These are phyloP conservation scores for Channallabes apus DNA, from an alignment of 2,797 vertebrate species.

Conservation along the genomic window DNA sequence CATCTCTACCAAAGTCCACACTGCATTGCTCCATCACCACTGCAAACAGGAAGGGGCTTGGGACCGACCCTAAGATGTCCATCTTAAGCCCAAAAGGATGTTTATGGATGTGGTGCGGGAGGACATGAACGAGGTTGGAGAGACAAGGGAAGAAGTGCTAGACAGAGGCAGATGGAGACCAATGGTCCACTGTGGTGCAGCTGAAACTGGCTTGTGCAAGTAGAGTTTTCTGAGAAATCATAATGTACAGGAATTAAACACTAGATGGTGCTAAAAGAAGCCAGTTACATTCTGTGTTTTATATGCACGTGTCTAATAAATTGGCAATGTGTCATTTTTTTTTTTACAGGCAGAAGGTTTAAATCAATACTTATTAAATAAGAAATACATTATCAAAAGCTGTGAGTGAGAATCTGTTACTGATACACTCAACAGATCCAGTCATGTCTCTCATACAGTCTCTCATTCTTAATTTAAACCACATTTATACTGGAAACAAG, in stretches of 20 bases:
- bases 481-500: neutral
- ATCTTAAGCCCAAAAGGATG: no score
- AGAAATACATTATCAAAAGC: neutral
- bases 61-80: no score
- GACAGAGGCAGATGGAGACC: no score
- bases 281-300: neutral
- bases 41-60: no score
- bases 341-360: neutral
- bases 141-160: no score
- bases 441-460: neutral
- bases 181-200: no score
- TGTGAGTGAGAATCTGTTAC: neutral
- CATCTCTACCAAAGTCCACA: no score
- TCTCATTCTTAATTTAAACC: neutral
- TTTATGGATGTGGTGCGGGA: no score
- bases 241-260: neutral
- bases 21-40: no score
- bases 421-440: neutral
- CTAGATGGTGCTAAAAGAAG: slow-evolving; percentile 31
- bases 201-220: no score
- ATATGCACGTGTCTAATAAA: neutral
- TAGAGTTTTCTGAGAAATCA: neutral
- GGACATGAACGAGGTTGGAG: no score
- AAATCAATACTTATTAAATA: neutral
- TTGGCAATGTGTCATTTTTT: neutral